These are phyloP conservation scores for Lepidurus apus DNA, from an alignment of 1,140 invertebrate genomes.

Conservation along the genomic window DNA sequence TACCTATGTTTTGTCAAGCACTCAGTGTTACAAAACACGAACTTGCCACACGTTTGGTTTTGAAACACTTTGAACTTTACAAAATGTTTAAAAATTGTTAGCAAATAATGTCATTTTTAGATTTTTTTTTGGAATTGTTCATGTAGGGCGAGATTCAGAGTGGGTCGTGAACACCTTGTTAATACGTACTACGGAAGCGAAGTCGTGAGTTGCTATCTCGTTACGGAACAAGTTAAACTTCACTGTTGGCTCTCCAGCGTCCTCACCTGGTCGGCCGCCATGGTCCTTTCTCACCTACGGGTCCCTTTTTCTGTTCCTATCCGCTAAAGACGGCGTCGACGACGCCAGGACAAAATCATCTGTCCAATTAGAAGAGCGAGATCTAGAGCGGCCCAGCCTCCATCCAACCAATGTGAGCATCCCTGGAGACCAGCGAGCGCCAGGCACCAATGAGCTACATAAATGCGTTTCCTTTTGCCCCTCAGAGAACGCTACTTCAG, in stretches of 20 bases:
- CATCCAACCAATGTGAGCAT: neutral
- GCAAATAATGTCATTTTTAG: too few relatives aligned
- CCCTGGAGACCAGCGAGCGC: neutral
- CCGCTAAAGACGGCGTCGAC: neutral
- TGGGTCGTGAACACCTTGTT: neutral
- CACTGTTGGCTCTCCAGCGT: neutral
- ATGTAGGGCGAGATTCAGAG: too few relatives aligned
- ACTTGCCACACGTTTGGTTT: too few relatives aligned
- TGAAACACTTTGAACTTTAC: too few relatives aligned
- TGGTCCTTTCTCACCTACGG: neutral
- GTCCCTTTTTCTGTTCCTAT: neutral
- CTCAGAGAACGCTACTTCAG: neutral
- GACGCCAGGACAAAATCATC: neutral
- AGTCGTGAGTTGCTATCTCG: neutral
- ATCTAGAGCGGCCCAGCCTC: neutral
- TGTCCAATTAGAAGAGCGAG: neutral
- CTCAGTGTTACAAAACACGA: too few relatives aligned
- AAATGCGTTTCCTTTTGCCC: neutral
- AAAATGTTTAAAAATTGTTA: too few relatives aligned
- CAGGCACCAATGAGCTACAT: neutral
- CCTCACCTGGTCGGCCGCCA: neutral
- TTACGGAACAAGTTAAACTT: neutral
- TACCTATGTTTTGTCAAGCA: too few relatives aligned
- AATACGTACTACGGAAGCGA: neutral
- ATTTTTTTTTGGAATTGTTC: too few relatives aligned